Evolutionary conservation across 2,888 invertebrate species (phyloP).

Genomic region (Pollenia amentaria): DNA sequence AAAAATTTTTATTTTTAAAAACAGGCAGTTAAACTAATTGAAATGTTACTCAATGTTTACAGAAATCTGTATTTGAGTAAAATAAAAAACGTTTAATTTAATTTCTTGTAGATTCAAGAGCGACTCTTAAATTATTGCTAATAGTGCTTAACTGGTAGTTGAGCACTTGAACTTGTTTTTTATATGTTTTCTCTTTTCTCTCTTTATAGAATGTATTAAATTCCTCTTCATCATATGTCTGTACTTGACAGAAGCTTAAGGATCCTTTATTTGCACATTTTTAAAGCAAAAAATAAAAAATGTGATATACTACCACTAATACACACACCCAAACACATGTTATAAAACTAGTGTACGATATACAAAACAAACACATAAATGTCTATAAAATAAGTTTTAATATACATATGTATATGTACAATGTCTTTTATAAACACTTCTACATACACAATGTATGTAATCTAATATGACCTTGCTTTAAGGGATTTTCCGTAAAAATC

Average conservation of each 20-base stretch:
- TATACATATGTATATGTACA: not conserved
- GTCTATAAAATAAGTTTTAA: not conserved
- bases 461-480: slow-evolving; percentile 25
- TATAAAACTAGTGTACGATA: slow-evolving; percentile 53
- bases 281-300: slow-evolving; percentile 47
- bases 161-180: not conserved
- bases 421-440: not conserved
- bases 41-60: too few species aligned
- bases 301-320: slow-evolving; percentile 26
- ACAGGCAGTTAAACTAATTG: too few species aligned
- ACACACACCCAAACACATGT: not conserved
- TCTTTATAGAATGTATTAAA: slow-evolving; percentile 65
- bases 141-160: not conserved
- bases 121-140: not conserved
- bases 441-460: not conserved
- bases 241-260: slow-evolving; percentile 71
- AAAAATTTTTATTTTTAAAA: too few species aligned
- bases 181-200: not conserved
- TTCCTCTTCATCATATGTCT: slow-evolving; percentile 72
- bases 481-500: slow-evolving; percentile 27
- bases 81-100: too few species aligned
- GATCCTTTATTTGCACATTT: slow-evolving; percentile 70
- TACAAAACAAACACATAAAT: not conserved
- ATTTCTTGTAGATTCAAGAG: too few species aligned
- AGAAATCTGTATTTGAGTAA: too few species aligned